Evolutionary conservation across 92 coral and sea anemone genomes (phyloP).

Genomic region (Scolanthus callimorphus): DNA sequence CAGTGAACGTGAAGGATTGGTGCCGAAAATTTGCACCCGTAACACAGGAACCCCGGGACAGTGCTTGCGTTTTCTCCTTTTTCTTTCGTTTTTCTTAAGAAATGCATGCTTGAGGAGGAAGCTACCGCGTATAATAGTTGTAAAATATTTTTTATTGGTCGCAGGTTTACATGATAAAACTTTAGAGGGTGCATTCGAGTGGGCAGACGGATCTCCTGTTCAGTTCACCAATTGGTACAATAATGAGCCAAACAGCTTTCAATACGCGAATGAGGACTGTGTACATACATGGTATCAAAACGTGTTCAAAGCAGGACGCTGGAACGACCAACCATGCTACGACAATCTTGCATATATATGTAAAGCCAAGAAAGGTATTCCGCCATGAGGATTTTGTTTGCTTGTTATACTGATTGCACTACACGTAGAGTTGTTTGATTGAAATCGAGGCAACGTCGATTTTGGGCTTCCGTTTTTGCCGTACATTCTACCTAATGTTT

Average conservation of each 20-base stretch:
- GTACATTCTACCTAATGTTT: too few species aligned
- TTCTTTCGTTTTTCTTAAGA: too few species aligned
- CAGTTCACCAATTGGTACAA: slow-evolving; percentile 75
- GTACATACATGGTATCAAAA: slow-evolving; percentile 18
- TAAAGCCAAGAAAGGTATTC: slow-evolving; percentile 80
- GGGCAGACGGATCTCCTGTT: slow-evolving; percentile 68
- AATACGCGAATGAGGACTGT: slow-evolving; percentile 61
- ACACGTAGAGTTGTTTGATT: not conserved
- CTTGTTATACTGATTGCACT: not conserved
- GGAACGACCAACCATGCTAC: slow-evolving; percentile 74
- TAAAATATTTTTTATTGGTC: too few species aligned
- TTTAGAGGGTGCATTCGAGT: slow-evolving; percentile 57
- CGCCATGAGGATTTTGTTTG: too few species aligned
- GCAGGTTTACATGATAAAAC: slow-evolving; percentile 68
- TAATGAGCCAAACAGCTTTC: slow-evolving; percentile 70
- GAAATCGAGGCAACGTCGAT: not conserved
- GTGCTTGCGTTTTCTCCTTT: too few species aligned
- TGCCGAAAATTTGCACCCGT: too few species aligned
- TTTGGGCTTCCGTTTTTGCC: too few species aligned
- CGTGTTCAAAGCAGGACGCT: slow-evolving; percentile 37
- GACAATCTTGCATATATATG: slow-evolving; percentile 52
- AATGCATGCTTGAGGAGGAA: too few species aligned
- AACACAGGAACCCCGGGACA: too few species aligned
- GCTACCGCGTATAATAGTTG: too few species aligned
- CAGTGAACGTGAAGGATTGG: too few species aligned